A percentile compares a stretch with the other conserved stretches of the same genome.
Conservation (phyloP, 2,888 invertebrate genomes). For the Junonia oenone region DNA sequence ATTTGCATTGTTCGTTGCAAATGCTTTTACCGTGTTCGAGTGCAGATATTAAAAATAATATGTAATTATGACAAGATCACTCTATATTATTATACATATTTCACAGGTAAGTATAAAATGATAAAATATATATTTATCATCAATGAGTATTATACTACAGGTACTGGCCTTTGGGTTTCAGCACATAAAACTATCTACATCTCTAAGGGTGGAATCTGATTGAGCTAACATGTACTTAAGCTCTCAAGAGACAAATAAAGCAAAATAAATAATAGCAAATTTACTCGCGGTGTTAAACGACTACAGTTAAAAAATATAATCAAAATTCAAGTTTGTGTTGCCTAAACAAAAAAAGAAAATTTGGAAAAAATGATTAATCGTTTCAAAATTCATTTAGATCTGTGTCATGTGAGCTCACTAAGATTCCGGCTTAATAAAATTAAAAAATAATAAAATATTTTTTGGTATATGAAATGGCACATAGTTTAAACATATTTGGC, state of each 20-base stretch:
- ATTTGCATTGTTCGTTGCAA: slow-evolving; percentile 35
- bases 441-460: slow-evolving; percentile 28
- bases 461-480: slow-evolving; percentile 47
- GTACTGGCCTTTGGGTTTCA: slow-evolving; percentile 64
- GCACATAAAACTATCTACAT: slow-evolving; percentile 30
- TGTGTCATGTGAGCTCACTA: slow-evolving; percentile 2
- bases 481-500: slow-evolving; percentile 54
- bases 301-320: no score
- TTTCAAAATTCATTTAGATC: background rate
- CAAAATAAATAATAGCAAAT: no score
- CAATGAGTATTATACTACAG: slow-evolving; percentile 69
- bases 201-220: background rate
- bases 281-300: no score
- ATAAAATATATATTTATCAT: slow-evolving; percentile 41
- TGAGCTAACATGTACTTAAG: slow-evolving; percentile 19
- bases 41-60: background rate
- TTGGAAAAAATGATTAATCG: no score
- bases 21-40: slow-evolving; percentile 20
- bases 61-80: background rate
- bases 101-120: slow-evolving; percentile 34
- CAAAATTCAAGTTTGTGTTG: no score
- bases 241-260: no score
- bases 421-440: slow-evolving; percentile 16
- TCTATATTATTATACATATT: slow-evolving; percentile 1
- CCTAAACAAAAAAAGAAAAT: no score